Conservation (phyloP, 2,797 vertebrate species). For the Pogoniulus pusillus region DNA sequence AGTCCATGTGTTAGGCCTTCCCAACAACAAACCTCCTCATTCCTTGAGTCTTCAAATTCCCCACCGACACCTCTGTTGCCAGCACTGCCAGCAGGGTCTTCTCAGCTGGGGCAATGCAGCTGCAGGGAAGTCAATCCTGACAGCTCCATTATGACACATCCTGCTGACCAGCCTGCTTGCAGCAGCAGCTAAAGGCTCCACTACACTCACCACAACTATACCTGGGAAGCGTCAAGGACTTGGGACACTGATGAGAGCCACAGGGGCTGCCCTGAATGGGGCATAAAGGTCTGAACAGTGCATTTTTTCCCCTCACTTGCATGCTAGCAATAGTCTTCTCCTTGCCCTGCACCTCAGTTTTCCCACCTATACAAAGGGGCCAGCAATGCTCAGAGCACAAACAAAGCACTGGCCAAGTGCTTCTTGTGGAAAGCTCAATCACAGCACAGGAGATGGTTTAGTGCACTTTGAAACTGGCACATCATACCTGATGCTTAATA, state of each 20-base stretch:
- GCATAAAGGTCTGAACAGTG: neutral
- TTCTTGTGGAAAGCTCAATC: neutral
- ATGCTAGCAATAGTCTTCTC: neutral
- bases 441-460: neutral
- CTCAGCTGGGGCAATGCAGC: neutral
- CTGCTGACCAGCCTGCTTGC: neutral
- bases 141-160: neutral
- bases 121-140: neutral
- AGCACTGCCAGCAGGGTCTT: neutral
- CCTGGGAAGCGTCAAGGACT: neutral
- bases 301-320: neutral
- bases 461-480: neutral
- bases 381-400: neutral
- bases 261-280: neutral
- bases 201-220: neutral
- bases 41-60: neutral
- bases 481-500: neutral
- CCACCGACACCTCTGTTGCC: neutral
- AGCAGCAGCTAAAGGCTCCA: neutral
- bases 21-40: neutral
- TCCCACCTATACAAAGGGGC: neutral
- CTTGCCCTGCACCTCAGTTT: neutral
- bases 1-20: neutral
- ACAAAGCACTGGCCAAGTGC: fast-evolving
- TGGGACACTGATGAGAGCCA: neutral